Evolutionary conservation across 2,797 vertebrate genomes (phyloP).

Genomic region (Gymnoscopelus microlampas): DNA sequence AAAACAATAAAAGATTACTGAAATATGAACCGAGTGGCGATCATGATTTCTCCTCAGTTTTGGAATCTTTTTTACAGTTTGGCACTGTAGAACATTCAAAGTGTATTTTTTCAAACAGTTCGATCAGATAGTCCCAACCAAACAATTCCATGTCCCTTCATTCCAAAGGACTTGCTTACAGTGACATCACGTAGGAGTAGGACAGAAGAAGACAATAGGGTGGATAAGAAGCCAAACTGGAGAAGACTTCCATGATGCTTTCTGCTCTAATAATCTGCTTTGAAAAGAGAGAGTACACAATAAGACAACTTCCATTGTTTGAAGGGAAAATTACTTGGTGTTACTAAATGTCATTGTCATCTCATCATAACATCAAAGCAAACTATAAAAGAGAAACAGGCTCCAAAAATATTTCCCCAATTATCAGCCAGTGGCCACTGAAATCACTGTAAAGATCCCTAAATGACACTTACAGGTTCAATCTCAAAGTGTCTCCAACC

Average conservation of each 20-base stretch:
- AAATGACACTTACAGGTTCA: too few species aligned
- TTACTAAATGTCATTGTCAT: background rate
- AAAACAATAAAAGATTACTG: conserved; percentile 34
- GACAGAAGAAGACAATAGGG: conserved; percentile 41
- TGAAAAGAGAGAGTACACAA: conserved; percentile 22
- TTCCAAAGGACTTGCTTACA: conserved; percentile 46
- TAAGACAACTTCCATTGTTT: background rate
- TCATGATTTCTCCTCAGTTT: conserved; percentile 12
- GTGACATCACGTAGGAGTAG: conserved; percentile 45
- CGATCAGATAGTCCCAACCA: conserved; percentile 28
- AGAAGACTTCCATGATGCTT: conserved; percentile 32
- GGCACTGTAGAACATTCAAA: conserved; percentile 25
- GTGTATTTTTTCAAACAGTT: conserved; percentile 54
- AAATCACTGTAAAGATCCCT: too few species aligned
- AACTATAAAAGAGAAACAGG: too few species aligned
- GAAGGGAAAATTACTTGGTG: background rate
- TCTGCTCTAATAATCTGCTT: conserved; percentile 12
- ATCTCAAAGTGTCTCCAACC: too few species aligned
- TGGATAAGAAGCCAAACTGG: conserved; percentile 21
- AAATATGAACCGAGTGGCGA: conserved; percentile 59
- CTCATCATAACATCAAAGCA: too few species aligned
- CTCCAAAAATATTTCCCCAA: too few species aligned
- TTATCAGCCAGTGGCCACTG: too few species aligned
- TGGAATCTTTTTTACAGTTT: conserved; percentile 37
- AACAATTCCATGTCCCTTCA: conserved; percentile 34